Evolutionary conservation across 2,113 vertebrate species (phyloP).

Genomic region (Phylloscopus trochilus): DNA sequence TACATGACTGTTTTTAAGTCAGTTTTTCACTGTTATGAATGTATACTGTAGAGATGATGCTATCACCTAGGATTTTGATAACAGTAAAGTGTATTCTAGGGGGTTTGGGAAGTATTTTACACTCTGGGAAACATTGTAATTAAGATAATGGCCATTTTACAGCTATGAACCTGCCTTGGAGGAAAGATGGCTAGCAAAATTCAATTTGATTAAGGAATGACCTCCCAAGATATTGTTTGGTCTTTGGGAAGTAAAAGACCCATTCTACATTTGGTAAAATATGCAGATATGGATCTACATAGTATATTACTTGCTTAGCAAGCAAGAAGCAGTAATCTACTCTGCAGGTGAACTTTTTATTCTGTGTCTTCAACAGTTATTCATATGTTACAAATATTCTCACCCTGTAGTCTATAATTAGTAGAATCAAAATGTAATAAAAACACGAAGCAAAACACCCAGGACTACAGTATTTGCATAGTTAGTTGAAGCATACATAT

Average conservation of each 20-base stretch:
- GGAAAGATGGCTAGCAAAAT: background rate
- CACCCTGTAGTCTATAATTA: background rate
- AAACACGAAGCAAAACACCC: background rate
- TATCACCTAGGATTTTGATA: background rate
- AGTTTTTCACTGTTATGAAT: background rate
- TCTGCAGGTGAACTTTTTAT: background rate
- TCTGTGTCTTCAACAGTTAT: background rate
- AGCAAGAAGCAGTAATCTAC: background rate
- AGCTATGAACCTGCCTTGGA: background rate
- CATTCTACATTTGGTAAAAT: background rate
- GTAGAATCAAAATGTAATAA: background rate
- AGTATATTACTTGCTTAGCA: background rate
- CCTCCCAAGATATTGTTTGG: background rate
- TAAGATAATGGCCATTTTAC: background rate
- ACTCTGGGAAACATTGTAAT: background rate
- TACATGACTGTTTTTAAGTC: background rate
- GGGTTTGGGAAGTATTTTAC: background rate
- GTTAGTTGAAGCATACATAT: background rate
- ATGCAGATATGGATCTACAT: background rate
- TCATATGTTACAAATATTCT: background rate
- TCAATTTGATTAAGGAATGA: background rate
- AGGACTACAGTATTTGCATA: background rate
- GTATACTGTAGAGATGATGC: background rate
- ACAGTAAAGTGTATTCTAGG: background rate
- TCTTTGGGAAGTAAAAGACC: background rate